A percentile compares a stretch with the other conserved stretches of the same genome.
Conservation (phyloP, 2,888 invertebrate species). For the Drosophila macrospina region DNA sequence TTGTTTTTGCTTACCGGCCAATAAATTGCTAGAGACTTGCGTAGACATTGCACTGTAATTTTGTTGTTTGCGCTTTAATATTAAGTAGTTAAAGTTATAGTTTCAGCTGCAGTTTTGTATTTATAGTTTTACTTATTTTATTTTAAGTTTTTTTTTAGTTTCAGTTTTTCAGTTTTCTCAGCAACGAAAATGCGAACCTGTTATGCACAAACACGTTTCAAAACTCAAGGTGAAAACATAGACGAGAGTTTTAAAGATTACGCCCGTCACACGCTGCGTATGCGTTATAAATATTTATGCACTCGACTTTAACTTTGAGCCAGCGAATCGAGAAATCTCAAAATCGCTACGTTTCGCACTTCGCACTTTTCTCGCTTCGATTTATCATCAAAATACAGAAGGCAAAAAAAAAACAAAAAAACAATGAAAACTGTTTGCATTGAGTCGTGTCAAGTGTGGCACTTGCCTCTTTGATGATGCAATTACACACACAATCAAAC, state of each 20-base stretch:
- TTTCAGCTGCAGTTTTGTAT: constrained; percentile 4
- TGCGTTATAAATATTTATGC: constrained; percentile 76
- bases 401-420: background rate
- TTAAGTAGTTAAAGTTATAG: constrained; percentile 18
- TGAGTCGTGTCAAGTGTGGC: constrained; percentile 69
- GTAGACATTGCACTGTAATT: constrained; percentile 69
- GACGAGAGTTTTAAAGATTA: constrained; percentile 25
- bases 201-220: constrained; percentile 70
- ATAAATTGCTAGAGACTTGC: constrained; percentile 80
- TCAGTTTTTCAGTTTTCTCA: constrained; percentile 12
- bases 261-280: constrained; percentile 68
- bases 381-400: constrained; percentile 16
- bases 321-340: constrained; percentile 14
- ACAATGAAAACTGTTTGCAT: constrained; percentile 31
- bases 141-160: constrained; percentile 12
- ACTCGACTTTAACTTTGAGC: constrained; percentile 44
- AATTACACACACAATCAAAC: constrained; percentile 54
- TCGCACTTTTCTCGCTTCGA: constrained; percentile 37
- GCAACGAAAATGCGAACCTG: constrained; percentile 53
- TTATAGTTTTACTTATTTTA: constrained; percentile 9
- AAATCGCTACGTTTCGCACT: constrained; percentile 17
- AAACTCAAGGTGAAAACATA: constrained; percentile 60
- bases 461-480: constrained; percentile 67
- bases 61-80: constrained; percentile 13
- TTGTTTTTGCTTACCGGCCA: constrained; percentile 73